Evolutionary conservation across 2,888 invertebrate genomes (phyloP).

Genomic region (Nephrotoma flavescens): DNA sequence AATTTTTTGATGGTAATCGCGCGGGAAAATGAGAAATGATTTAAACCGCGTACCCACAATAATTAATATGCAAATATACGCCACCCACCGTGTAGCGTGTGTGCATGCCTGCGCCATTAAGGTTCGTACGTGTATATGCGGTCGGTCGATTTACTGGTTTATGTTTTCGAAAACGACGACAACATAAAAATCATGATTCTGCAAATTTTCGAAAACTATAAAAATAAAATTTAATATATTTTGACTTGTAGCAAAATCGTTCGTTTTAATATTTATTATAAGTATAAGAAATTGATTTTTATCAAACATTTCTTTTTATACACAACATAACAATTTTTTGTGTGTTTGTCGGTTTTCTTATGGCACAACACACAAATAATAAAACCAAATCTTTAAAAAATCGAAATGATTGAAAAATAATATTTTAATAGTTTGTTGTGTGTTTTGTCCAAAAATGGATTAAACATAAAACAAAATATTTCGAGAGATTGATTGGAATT

Average conservation of each 20-base stretch:
- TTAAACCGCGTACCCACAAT: neutral
- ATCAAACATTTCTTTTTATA: neutral
- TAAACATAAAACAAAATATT: neutral
- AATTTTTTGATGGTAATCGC: neutral
- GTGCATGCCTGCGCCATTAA: neutral
- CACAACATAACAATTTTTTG: neutral
- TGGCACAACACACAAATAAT: neutral
- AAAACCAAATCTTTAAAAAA: neutral
- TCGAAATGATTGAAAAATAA: neutral
- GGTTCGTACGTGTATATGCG: neutral
- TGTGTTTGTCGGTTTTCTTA: neutral
- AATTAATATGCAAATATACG: neutral
- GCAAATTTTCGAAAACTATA: neutral
- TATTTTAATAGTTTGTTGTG: neutral
- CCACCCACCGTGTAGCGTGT: neutral
- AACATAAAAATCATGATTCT: neutral
- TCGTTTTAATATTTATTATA: neutral
- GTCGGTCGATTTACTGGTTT: neutral
- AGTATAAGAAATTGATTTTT: neutral
- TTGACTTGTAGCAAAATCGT: neutral
- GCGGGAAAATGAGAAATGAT: neutral
- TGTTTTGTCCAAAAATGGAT: neutral
- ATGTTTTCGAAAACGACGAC: neutral
- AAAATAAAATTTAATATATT: neutral
- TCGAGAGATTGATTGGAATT: neutral